Percentiles rank a stretch among this genome's conserved stretches.
Evolutionary conservation across 2,113 vertebrate species (phyloP).

Genomic region (Panthera uncia): DNA sequence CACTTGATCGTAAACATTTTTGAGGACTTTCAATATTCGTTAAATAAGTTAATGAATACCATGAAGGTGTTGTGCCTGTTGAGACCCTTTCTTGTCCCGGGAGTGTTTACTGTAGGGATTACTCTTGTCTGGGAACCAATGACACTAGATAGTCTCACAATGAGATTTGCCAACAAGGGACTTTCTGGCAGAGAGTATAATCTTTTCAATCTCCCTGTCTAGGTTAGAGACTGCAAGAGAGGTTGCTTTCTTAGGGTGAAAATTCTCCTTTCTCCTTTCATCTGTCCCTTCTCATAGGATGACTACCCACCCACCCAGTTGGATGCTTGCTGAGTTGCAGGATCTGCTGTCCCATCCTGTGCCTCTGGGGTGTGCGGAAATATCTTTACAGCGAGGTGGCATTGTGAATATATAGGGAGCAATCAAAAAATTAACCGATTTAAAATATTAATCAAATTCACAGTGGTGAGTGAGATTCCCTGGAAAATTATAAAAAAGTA

Average conservation of each 20-base stretch:
- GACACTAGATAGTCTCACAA: background rate
- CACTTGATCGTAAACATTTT: background rate
- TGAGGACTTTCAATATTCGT: background rate
- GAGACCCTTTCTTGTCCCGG: background rate
- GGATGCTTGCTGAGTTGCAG: background rate
- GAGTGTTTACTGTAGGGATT: background rate
- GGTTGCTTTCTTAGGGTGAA: background rate
- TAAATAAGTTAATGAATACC: background rate
- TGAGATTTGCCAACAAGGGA: background rate
- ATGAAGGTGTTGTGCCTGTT: background rate
- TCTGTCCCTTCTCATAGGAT: background rate
- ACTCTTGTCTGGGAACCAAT: background rate
- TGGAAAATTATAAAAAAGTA: background rate
- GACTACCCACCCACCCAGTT: background rate
- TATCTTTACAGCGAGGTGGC: background rate
- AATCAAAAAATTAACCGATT: background rate
- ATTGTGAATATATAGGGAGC: background rate
- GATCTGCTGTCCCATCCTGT: background rate
- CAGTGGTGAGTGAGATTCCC: background rate
- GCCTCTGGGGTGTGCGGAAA: background rate
- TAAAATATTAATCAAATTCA: background rate
- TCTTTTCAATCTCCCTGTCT: background rate
- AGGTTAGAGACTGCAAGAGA: background rate
- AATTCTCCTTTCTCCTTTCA: background rate
- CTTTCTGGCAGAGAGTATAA: background rate